Conservation (phyloP, 2,797 vertebrate genomes). For the Rhynchonycteris naso region DNA sequence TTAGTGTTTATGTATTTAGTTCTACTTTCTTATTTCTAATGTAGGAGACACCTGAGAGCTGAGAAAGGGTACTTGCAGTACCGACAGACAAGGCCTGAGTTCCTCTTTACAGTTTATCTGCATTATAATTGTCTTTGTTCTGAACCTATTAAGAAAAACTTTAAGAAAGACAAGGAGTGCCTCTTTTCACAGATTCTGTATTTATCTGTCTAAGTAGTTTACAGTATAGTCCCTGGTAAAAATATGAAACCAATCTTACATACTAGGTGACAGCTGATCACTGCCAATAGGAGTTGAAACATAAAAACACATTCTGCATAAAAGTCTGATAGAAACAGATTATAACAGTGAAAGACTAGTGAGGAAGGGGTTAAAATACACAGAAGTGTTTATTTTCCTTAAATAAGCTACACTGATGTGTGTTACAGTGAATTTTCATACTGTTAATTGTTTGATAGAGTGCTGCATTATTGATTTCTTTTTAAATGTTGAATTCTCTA, state of each 20-base stretch:
- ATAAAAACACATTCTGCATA: neutral
- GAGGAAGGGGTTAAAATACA: neutral
- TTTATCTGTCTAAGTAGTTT: neutral
- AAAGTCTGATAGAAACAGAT: neutral
- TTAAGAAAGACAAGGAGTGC: neutral
- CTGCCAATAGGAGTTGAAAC: slow-evolving; percentile 2
- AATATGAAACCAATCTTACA: neutral
- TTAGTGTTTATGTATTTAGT: neutral
- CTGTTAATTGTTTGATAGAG: slow-evolving; percentile 10
- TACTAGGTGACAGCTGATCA: neutral
- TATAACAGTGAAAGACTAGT: neutral
- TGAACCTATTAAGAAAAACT: neutral
- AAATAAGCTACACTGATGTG: neutral
- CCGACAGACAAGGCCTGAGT: neutral
- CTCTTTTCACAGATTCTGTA: neutral
- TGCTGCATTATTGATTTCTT: neutral
- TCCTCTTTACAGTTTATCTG: slow-evolving; percentile 14
- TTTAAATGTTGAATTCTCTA: neutral
- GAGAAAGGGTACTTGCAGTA: neutral
- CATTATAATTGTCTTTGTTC: neutral
- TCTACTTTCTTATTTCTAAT: slow-evolving; percentile 7
- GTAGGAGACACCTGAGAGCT: neutral
- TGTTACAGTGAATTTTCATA: neutral
- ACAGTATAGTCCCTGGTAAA: neutral
- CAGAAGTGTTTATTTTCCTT: slow-evolving; percentile 6